Evolutionary conservation across 2,113 vertebrate species (phyloP).

Genomic region (Marmota monax): DNA sequence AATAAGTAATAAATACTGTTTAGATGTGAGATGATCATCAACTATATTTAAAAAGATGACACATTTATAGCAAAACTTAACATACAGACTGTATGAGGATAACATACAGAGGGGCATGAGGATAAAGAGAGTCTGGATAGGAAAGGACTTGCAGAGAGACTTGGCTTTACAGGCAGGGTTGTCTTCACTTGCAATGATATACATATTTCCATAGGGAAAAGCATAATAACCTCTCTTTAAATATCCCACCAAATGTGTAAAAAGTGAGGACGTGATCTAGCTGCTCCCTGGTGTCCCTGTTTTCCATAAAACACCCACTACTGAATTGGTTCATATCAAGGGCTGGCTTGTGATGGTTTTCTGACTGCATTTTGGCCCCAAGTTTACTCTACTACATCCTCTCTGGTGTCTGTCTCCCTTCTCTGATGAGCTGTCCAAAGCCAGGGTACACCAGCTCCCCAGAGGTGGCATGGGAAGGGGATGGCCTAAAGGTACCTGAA

Average conservation of each 20-base stretch:
- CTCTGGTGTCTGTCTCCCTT: neutral
- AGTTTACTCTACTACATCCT: neutral
- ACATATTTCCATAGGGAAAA: neutral
- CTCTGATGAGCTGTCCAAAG: neutral
- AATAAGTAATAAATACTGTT: neutral
- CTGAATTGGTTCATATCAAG: neutral
- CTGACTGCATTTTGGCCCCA: neutral
- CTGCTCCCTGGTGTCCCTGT: neutral
- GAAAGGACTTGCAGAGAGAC: neutral
- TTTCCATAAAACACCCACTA: conserved; percentile 31
- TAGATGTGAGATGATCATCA: neutral
- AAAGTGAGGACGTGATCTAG: neutral
- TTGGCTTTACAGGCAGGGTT: neutral
- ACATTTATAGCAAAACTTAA: neutral
- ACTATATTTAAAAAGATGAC: neutral
- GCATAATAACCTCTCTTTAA: neutral
- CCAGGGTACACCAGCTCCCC: neutral
- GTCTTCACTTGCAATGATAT: neutral
- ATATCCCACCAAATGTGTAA: conserved; percentile 9
- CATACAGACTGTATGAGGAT: neutral
- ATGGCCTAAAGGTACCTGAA: neutral
- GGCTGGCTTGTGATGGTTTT: conserved; percentile 3
- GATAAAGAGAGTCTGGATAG: neutral
- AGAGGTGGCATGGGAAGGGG: neutral
- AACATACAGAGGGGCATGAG: neutral